These are phyloP conservation scores for Drosophila aldrichi DNA, from an alignment of 2,888 invertebrate species.

Conservation along the genomic window DNA sequence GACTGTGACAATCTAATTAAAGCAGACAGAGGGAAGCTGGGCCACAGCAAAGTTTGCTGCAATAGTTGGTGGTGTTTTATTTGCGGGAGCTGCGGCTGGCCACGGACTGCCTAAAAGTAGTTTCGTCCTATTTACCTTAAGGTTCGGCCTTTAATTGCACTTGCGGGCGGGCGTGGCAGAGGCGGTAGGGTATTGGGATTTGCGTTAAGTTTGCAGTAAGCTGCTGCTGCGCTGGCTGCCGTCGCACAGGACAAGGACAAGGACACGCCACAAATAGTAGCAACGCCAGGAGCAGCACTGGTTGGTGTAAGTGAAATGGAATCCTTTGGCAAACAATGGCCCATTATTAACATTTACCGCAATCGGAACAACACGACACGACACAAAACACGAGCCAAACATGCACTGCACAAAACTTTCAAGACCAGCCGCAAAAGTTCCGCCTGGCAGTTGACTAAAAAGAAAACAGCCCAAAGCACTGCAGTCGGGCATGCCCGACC, in stretches of 20 bases:
- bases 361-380: conserved; percentile 50
- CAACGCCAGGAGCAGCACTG: neutral
- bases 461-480: neutral
- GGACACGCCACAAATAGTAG: conserved; percentile 15
- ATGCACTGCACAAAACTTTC: conserved; percentile 56
- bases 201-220: conserved; percentile 4
- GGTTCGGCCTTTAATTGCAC: conserved; percentile 27
- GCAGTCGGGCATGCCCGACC: neutral
- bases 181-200: neutral
- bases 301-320: conserved; percentile 44
- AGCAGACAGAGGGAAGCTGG: neutral
- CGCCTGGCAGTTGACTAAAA: conserved; percentile 14
- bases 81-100: conserved; percentile 8
- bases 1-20: conserved; percentile 1
- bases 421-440: conserved; percentile 45
- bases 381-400: conserved; percentile 34
- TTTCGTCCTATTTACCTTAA: conserved; percentile 21
- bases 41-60: conserved; percentile 6
- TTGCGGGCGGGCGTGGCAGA: neutral
- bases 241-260: conserved; percentile 7
- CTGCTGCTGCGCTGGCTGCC: neutral
- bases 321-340: conserved; percentile 53
- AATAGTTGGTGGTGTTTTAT: neutral
- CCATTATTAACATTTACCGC: conserved; percentile 67
- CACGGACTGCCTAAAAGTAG: conserved; percentile 2